phyloP scores from a whole-genome alignment of 2,113 vertebrate species.

The Burhinus bistriatus region DNA sequence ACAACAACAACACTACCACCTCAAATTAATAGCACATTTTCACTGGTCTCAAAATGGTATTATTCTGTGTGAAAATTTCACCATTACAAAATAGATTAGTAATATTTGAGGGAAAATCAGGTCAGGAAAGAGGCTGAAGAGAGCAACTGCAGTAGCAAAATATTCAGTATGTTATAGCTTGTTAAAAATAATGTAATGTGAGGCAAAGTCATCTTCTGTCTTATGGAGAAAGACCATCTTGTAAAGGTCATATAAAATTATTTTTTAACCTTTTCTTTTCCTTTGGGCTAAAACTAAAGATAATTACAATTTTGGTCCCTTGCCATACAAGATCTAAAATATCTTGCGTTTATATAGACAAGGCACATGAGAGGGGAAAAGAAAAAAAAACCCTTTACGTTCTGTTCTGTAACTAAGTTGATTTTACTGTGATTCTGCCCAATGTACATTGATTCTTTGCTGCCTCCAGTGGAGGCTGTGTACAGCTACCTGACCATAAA shows the following conservation, averaged over 20 bases:
- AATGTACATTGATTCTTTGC: background rate
- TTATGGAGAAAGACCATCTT: background rate
- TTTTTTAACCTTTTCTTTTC: background rate
- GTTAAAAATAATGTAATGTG: background rate
- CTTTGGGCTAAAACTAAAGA: background rate
- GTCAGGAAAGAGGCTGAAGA: background rate
- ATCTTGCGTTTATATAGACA: background rate
- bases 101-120: background rate
- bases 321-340: background rate
- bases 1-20: no score
- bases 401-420: background rate
- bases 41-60: background rate
- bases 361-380: background rate
- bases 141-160: background rate
- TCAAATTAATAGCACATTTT: background rate
- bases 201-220: background rate
- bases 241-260: background rate
- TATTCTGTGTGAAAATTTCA: background rate
- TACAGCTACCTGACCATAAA: background rate
- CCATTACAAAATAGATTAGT: background rate
- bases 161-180: background rate
- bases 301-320: background rate
- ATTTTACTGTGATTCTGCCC: background rate
- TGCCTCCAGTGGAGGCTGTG: background rate
- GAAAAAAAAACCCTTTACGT: background rate